Percentiles rank a stretch among this genome's conserved stretches.
phyloP scores from a whole-genome alignment of 2,888 invertebrate genomes.

The Volucella inflata region DNA sequence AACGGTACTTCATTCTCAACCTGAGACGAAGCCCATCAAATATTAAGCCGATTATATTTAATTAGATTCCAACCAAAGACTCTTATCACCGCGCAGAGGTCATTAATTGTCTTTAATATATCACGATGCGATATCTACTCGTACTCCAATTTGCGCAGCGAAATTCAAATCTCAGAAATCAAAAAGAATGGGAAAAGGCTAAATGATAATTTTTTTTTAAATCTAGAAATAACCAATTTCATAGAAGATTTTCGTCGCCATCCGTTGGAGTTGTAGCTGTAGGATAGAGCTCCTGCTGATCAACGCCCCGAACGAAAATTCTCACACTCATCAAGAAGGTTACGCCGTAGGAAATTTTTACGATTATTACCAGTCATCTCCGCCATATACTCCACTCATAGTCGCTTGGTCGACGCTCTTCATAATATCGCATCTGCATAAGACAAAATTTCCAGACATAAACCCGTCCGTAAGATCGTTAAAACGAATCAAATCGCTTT shows the following conservation, averaged over 20 bases:
- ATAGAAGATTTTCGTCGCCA: slow-evolving; percentile 39
- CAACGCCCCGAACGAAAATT: slow-evolving; percentile 50
- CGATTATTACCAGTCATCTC: slow-evolving; percentile 74
- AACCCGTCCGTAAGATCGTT: slow-evolving; percentile 74
- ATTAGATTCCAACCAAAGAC: slow-evolving; percentile 36
- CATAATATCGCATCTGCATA: slow-evolving; percentile 60
- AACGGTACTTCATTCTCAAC: neutral
- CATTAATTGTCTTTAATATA: neutral
- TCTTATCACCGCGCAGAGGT: neutral
- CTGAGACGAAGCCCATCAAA: slow-evolving; percentile 12
- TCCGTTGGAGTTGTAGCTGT: neutral
- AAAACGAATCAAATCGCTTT: slow-evolving; percentile 62
- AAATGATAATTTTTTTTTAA: no score
- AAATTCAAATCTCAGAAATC: slow-evolving; percentile 16
- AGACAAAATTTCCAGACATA: slow-evolving; percentile 72
- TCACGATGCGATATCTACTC: neutral
- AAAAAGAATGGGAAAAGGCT: slow-evolving; percentile 3
- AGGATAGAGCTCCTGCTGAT: slow-evolving; percentile 44
- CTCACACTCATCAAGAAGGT: slow-evolving; percentile 74
- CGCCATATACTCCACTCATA: slow-evolving; percentile 27
- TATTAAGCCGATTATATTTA: slow-evolving; percentile 21
- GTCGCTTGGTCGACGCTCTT: slow-evolving; percentile 1
- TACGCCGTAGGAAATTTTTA: slow-evolving; percentile 71
- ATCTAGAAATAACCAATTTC: neutral
- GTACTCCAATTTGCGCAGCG: slow-evolving; percentile 42